Evolutionary conservation across 2,888 invertebrate species (phyloP).

Genomic region (Microctonus brassicae): DNA sequence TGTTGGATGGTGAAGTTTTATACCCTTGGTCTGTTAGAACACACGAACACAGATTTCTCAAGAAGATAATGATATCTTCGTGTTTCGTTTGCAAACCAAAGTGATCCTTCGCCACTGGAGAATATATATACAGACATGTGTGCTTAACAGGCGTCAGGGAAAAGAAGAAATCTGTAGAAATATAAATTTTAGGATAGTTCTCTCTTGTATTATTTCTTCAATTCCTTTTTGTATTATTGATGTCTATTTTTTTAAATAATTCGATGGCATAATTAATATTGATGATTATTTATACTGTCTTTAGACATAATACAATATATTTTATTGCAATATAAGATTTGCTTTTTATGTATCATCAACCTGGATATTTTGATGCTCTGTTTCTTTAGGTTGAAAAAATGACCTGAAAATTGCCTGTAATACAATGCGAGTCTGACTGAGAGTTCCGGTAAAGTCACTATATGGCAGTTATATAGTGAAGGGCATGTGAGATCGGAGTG

Average conservation of each 20-base stretch:
- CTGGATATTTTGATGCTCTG: too few species aligned
- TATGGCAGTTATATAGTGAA: background rate
- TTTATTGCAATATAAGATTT: too few species aligned
- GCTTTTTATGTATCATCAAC: too few species aligned
- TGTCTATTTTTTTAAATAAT: too few species aligned
- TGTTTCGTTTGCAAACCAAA: slow-evolving; percentile 11
- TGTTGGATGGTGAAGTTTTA: slow-evolving; percentile 36
- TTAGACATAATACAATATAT: too few species aligned
- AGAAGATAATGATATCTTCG: slow-evolving; percentile 19
- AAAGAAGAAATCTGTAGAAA: background rate
- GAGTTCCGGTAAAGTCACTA: background rate
- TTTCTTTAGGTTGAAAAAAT: background rate
- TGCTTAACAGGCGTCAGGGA: slow-evolving; percentile 15
- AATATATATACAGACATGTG: too few species aligned
- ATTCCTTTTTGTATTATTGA: background rate
- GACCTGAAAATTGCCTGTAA: background rate
- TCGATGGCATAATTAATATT: too few species aligned
- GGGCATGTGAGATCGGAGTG: slow-evolving; percentile 21
- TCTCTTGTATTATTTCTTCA: background rate
- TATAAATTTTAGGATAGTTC: background rate
- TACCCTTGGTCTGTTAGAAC: slow-evolving; percentile 11
- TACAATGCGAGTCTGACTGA: background rate
- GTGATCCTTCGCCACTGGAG: slow-evolving; percentile 9
- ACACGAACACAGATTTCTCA: slow-evolving; percentile 8
- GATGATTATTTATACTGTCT: too few species aligned